Base-by-base conservation (phyloP, 2,797 vertebrate species). In the Acanthiza pusilla region DNA sequence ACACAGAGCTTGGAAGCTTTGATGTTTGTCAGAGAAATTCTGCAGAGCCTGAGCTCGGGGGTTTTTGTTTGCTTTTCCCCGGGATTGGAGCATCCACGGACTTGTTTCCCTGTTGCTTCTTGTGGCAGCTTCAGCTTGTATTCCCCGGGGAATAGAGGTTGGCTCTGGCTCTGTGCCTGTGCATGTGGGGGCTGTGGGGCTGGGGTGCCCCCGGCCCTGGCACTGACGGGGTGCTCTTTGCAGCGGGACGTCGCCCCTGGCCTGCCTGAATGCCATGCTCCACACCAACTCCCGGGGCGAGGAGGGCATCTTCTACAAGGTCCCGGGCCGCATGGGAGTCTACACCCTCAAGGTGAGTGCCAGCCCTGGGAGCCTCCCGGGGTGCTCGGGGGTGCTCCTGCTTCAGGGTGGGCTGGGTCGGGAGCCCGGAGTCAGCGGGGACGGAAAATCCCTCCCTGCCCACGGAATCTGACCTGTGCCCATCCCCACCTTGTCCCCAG, bases 231-330 rank as follows among this genome's bases (percentile, higher is more conserved):
- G 2, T 54, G 65, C 5, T 55, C 42, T 22, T 5, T 21, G 57
- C 84, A 86, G 84, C 2, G 99, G 99, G 93, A 99, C 99, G 1
- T 99, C 99, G 19, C 99, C 99, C 36, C 98, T 99, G 88, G 99
- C 99, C 47, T 99, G 99, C 97, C 98, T 99, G 91, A 99, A 99
- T 94, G 99, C 99, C 38, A 99, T 99, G 99, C 97, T 99, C 47
- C 99, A 99, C 96, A 99, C 99, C 60, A 99, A 99, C 97, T 99
- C 99, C 88, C 98, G 99, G 8, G 99, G 99, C 8, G 99, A 99
- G 75, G 99, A 99, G 95, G 99, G 99, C 38, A 99, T 99, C 97
- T 99, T 99, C 98, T 99, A 99, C 96, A 99, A 99, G 97, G 99
- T 99, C 53, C 99, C 99, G 0, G 99, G 99, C 79, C 98, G 99